phyloP scores from a whole-genome alignment of 2,888 invertebrate species.

The Bedellia somnulentella region DNA sequence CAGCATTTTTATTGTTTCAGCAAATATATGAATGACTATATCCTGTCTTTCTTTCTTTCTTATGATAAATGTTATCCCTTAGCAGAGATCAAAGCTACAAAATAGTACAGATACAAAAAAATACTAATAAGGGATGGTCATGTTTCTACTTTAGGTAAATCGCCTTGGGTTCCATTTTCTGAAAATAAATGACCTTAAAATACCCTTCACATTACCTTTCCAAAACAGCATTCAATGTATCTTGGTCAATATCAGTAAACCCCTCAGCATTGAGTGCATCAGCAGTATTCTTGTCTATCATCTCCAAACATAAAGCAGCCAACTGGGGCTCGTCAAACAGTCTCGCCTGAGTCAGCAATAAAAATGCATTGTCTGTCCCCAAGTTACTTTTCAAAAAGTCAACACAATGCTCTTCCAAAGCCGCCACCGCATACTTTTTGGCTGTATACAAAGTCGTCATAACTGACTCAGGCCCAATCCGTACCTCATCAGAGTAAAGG shows the following conservation, averaged over 20 bases:
- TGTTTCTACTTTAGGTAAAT: too few species aligned
- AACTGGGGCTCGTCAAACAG: conserved; percentile 82
- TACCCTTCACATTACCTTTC: too few species aligned
- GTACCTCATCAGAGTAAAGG: conserved; percentile 80
- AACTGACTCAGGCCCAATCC: conserved; percentile 82
- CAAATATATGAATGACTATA: too few species aligned
- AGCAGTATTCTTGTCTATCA: conserved; percentile 80
- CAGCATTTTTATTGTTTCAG: too few species aligned
- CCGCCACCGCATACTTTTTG: conserved; percentile 84
- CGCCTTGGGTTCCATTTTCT: too few species aligned
- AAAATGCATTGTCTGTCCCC: conserved; percentile 81
- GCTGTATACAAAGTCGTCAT: conserved; percentile 87
- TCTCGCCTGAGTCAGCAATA: conserved; percentile 76
- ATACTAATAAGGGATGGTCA: too few species aligned
- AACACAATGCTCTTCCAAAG: conserved; percentile 80
- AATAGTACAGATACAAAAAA: too few species aligned
- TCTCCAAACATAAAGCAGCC: conserved; percentile 78
- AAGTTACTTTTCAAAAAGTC: conserved; percentile 75
- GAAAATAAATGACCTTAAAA: conserved; percentile 1
- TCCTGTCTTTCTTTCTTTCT: too few species aligned
- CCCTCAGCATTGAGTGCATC: conserved; percentile 79
- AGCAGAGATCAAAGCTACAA: too few species aligned
- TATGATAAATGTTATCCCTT: too few species aligned
- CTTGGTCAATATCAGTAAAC: conserved; percentile 80
- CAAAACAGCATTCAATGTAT: conserved; percentile 75